Evolutionary conservation across 2,113 vertebrate genomes (phyloP), one percentile per base, ranked within the genome.

Genomic region (Peromyscus maniculatus): DNA sequence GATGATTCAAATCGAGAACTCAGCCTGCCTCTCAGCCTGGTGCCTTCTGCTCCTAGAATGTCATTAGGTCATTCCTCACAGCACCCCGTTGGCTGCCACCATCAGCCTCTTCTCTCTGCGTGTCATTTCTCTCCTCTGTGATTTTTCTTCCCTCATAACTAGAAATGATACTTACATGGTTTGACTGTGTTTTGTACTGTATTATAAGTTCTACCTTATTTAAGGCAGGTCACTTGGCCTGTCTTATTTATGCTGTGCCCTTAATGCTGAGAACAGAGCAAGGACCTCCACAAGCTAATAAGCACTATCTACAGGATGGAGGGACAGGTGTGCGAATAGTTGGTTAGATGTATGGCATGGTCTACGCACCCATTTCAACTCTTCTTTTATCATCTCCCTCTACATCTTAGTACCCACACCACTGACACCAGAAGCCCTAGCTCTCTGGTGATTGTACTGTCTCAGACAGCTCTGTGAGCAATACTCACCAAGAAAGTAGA

Each of bases 181-280:
- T n/a, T 26, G 62, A 43, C 83, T 75, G 46, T 36, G 16, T 94
- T 55, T 78, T 82, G 43, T 28, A 36, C 59, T 78, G 7, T 80
- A 28, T 36, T 71, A 26, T 24, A 95, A 91, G 84, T 10, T 94
- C 46, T 79, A 43, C 71, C 80, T 88, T 77, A 74, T 55, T 26
- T 71, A 88, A 86, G 86, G 67, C 49, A 89, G 17, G 13, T 36
- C 75, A 79, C 24, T 39, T 64, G 26, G 74, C 74, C 64, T 33
- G 3, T 89, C 46, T 75, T 62, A 31, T 59, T 74, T 33, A 74
- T 22, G 13, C 39, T 66, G 16, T 78, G 49, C 2, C 64, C 78
- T 55, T n/a, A 39, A 8, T 59, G 22, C 64, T 33, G 4, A 13
- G 28, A 57, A 78, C 6, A 59, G 33, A 17, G 2, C 13, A 24